These are phyloP conservation scores for Lineus longissimus DNA, from an alignment of 1,140 invertebrate species.

Conservation along the genomic window DNA sequence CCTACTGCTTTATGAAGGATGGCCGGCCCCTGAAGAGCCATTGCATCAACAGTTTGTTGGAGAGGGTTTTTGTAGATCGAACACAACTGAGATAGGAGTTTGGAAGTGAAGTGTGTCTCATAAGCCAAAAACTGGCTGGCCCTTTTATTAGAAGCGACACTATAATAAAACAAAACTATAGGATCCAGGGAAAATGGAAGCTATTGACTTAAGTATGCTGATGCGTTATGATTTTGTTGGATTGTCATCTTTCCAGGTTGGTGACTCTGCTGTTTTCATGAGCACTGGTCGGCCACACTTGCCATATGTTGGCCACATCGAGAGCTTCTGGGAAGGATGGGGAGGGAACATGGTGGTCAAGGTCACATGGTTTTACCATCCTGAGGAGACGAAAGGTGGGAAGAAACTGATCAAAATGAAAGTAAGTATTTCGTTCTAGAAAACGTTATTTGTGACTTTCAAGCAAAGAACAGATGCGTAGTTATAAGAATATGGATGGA, in stretches of 20 bases:
- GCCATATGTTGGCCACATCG: slow-evolving; percentile 86
- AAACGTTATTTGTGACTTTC: slow-evolving; percentile 62
- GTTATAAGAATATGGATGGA: too few relatives aligned
- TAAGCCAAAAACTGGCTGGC: too few relatives aligned
- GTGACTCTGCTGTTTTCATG: slow-evolving; percentile 86
- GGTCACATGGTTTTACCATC: slow-evolving; percentile 95
- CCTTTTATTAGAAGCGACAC: too few relatives aligned
- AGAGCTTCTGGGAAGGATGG: slow-evolving; percentile 85
- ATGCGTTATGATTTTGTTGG: not conserved
- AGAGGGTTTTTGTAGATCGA: too few relatives aligned
- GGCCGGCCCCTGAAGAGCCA: too few relatives aligned
- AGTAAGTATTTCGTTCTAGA: slow-evolving; percentile 44
- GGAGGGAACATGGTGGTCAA: slow-evolving; percentile 83
- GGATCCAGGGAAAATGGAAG: too few relatives aligned
- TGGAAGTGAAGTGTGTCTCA: too few relatives aligned
- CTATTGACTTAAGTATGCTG: not conserved
- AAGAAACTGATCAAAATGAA: slow-evolving; percentile 52
- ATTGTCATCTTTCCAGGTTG: slow-evolving; percentile 62
- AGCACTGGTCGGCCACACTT: slow-evolving; percentile 82
- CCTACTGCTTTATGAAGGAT: too few relatives aligned
- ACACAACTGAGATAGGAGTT: too few relatives aligned
- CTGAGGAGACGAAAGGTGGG: slow-evolving; percentile 77
- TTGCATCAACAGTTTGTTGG: too few relatives aligned
- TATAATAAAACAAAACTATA: too few relatives aligned
- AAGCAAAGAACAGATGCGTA: slow-evolving; percentile 58